A percentile compares a stretch with the other conserved stretches of the same genome.
Conservation (phyloP, 2,888 invertebrate genomes). For the Lathronympha strigana region DNA sequence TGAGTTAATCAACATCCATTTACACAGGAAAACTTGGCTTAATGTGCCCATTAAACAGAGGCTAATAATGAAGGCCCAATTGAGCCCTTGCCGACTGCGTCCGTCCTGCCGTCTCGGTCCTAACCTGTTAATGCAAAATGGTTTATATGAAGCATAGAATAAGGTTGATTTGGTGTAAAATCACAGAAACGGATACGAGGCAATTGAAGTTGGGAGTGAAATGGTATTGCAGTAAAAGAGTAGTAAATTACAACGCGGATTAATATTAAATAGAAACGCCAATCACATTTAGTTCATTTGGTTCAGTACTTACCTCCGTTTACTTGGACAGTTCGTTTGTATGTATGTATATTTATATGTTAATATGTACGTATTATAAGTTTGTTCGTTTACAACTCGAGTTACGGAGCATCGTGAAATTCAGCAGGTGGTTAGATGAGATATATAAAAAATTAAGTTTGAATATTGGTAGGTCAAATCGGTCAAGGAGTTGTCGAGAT, state of each 20-base stretch:
- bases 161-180: not conserved
- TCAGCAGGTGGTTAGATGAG: too few relatives aligned
- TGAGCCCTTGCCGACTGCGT: not conserved
- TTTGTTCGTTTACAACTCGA: too few relatives aligned
- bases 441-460: too few relatives aligned
- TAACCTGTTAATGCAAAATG: not conserved
- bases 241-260: constrained; percentile 1
- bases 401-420: too few relatives aligned
- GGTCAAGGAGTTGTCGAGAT: too few relatives aligned
- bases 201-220: not conserved
- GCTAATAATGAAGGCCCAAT: constrained; percentile 31
- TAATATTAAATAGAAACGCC: constrained; percentile 24
- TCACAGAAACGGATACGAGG: not conserved
- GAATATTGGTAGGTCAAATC: too few relatives aligned
- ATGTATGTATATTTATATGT: too few relatives aligned
- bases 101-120: not conserved
- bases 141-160: not conserved
- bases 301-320: too few relatives aligned
- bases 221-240: constrained; percentile 3
- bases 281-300: constrained; percentile 23
- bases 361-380: too few relatives aligned
- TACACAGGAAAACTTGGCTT: too few relatives aligned
- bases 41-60: constrained; percentile 28
- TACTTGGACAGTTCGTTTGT: too few relatives aligned
- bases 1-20: constrained; percentile 12